A percentile compares a stretch with the other conserved stretches of the same genome.
Evolutionary conservation across 2,888 invertebrate genomes (phyloP).

Genomic region (Salpingus planirostris): DNA sequence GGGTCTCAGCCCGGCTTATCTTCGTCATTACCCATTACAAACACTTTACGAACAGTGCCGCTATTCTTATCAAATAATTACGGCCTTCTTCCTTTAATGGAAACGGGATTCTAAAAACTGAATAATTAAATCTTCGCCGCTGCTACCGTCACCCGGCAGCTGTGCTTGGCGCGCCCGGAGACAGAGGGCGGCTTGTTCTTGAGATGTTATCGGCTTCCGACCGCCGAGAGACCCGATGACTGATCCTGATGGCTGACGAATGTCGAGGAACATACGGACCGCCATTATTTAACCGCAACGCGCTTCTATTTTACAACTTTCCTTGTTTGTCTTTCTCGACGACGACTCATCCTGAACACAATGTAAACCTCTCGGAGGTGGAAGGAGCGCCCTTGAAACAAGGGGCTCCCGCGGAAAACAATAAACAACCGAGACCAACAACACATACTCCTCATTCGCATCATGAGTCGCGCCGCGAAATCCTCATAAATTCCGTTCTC

Average conservation of each 20-base stretch:
- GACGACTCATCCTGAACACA: no score
- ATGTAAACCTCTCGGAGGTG: no score
- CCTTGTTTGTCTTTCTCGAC: no score
- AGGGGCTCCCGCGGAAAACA: no score
- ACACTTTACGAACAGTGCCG: slow-evolving; percentile 24
- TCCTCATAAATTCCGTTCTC: no score
- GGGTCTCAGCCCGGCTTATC: slow-evolving; percentile 19
- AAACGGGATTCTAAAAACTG: slow-evolving; percentile 16
- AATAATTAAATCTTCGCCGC: slow-evolving; percentile 21
- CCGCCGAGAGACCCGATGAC: slow-evolving; percentile 17
- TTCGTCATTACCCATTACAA: slow-evolving; percentile 25
- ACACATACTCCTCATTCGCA: no score
- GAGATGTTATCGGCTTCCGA: slow-evolving; percentile 18
- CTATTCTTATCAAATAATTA: slow-evolving; percentile 26
- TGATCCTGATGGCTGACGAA: slow-evolving; percentile 11
- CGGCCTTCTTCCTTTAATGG: slow-evolving; percentile 15
- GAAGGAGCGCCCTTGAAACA: no score
- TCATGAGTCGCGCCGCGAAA: no score
- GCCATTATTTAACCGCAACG: no score
- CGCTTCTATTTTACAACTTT: no score
- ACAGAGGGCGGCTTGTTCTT: slow-evolving; percentile 20
- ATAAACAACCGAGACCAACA: no score
- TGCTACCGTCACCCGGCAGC: slow-evolving; percentile 19
- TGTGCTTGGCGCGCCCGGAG: slow-evolving; percentile 12
- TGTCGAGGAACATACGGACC: slow-evolving; percentile 5